A percentile compares a stretch with the other conserved stretches of the same genome.
Conservation (phyloP, 2,113 vertebrate genomes). For the Centrocercus urophasianus region DNA sequence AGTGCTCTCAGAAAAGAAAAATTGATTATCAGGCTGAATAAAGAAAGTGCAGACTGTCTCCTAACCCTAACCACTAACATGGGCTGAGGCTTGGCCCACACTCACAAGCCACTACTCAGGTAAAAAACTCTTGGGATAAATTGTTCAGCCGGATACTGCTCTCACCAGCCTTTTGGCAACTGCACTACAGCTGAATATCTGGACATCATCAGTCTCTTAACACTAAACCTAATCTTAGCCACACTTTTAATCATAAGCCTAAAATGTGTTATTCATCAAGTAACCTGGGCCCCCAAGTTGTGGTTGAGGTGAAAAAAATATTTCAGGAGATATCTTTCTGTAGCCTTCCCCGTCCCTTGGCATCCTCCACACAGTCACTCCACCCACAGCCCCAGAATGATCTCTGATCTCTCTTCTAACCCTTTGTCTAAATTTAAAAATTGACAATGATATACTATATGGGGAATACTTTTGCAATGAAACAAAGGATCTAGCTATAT, state of each 20-base stretch:
- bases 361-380: not conserved
- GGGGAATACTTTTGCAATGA: not conserved
- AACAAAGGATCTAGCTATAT: not conserved
- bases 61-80: not conserved
- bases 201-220: not conserved
- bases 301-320: not conserved
- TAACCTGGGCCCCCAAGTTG: not conserved
- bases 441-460: not conserved
- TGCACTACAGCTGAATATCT: not conserved
- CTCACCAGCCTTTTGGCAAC: not conserved
- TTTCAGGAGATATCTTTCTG: not conserved
- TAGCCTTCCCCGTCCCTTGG: not conserved
- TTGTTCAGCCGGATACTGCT: not conserved
- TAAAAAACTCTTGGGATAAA: not conserved
- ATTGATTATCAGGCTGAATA: not conserved
- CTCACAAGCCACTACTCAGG: not conserved
- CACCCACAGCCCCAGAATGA: not conserved
- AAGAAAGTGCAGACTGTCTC: constrained; percentile 8
- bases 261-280: not conserved
- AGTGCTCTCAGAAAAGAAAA: constrained; percentile 50
- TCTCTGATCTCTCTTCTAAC: not conserved
- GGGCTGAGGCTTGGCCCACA: not conserved
- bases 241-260: not conserved
- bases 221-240: not conserved
- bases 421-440: not conserved